phyloP scores from a whole-genome alignment of 2,113 vertebrate genomes.

The Lampris megalopsis region DNA sequence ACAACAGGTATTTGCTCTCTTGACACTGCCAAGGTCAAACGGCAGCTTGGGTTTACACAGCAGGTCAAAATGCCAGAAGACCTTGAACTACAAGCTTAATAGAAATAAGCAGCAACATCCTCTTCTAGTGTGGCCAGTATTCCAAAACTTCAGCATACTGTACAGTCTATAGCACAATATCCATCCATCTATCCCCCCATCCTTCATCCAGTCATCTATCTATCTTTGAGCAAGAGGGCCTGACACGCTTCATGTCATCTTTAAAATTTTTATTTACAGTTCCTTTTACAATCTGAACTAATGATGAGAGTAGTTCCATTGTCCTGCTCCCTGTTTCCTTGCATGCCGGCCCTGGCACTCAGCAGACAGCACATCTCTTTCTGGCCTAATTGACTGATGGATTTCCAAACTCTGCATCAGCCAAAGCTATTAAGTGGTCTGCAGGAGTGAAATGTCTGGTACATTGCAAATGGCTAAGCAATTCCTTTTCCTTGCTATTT shows the following conservation, averaged over 20 bases:
- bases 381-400: constrained; percentile 67
- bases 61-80: constrained; percentile 36
- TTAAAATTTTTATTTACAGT: too few relatives aligned
- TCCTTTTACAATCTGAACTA: constrained; percentile 14
- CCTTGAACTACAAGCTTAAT: not conserved
- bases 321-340: constrained; percentile 39
- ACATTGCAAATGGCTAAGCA: constrained; percentile 66
- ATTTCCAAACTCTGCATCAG: constrained; percentile 73
- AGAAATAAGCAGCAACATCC: not conserved
- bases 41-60: not conserved
- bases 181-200: too few relatives aligned
- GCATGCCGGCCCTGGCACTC: constrained; percentile 47
- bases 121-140: not conserved
- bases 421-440: constrained; percentile 79
- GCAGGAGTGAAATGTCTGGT: constrained; percentile 78
- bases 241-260: too few relatives aligned
- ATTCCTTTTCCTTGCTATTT: constrained; percentile 67
- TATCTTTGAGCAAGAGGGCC: too few relatives aligned
- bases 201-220: too few relatives aligned
- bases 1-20: constrained; percentile 38
- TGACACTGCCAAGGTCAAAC: constrained; percentile 11
- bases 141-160: too few relatives aligned
- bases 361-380: constrained; percentile 63
- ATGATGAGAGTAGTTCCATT: constrained; percentile 33
- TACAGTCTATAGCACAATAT: too few relatives aligned